Percentiles rank a stretch among this genome's conserved stretches.
Conservation (phyloP, 2,113 vertebrate species). For the Sebastes schlegelii region DNA sequence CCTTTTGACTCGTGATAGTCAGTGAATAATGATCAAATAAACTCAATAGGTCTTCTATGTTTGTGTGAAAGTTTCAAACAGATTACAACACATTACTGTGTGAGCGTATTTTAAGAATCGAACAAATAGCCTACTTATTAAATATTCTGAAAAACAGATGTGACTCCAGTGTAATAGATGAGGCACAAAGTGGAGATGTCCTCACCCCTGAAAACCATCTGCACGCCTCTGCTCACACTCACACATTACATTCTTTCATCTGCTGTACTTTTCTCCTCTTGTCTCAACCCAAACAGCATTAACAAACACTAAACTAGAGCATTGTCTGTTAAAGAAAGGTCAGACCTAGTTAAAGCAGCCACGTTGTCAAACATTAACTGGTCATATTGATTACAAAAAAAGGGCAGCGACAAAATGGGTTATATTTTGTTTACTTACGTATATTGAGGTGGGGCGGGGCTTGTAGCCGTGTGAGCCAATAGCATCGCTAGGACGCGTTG, state of each 20-base stretch:
- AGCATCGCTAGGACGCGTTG: neutral
- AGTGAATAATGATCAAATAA: neutral
- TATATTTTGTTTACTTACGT: slow-evolving; percentile 70
- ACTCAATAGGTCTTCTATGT: neutral
- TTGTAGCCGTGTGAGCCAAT: slow-evolving; percentile 32
- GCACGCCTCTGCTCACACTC: slow-evolving; percentile 1
- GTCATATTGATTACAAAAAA: slow-evolving; percentile 7
- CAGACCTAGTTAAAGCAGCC: neutral
- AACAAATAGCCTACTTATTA: neutral
- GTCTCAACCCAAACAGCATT: neutral
- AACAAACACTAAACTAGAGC: neutral
- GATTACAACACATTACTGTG: neutral
- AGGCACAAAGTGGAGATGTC: neutral
- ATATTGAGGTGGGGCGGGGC: slow-evolving; percentile 45
- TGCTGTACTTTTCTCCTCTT: neutral
- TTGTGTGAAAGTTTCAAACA: neutral
- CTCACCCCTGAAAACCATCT: neutral
- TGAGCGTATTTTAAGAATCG: neutral
- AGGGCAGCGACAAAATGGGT: neutral
- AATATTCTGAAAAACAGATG: neutral
- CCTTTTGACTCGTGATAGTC: neutral
- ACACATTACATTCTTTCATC: neutral
- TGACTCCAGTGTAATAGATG: neutral
- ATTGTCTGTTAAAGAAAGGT: too few relatives aligned
- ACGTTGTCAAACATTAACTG: slow-evolving; percentile 53